Base-by-base conservation (phyloP, 2,797 vertebrate genomes). In the Ammospiza maritima region DNA sequence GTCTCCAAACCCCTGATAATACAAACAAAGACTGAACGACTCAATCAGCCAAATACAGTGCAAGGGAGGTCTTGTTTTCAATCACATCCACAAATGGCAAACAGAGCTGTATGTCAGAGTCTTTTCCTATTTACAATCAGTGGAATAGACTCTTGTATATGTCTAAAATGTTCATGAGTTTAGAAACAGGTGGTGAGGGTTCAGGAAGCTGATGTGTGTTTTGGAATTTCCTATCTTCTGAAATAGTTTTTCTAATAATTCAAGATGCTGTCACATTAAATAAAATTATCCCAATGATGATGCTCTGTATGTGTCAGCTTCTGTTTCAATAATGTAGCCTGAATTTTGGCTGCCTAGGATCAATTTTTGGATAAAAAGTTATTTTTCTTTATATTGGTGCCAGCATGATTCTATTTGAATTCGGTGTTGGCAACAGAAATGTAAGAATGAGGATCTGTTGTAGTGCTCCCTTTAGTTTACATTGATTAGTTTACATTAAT, bases 51-150 rank as follows among this genome's bases (percentile, higher is more conserved):
- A 91, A 78, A 78, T 72, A 32, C 73, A 84, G 36, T 57, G 77
- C 40, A 64, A 88, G n/a, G 34, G 44, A 91, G 58, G 18, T 78
- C 74, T 88, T 81, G 36, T 73, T 90, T 89, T 93, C 71, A 86
- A 5, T 76, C 53, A 79, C 0, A 3, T 45, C 83, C 42, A 44
- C 54, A 84, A 84, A 53, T 1, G 4, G 22, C 54, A 69, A 81
- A n/a, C 32, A 84, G 73, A 84, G 25, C 26, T 71, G 4, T 71
- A 5, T 79, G 64, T 74, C 86, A 90, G 77, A 82, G 74, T 79
- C 17, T 91, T 87, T 71, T 79, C 42, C 21, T 71, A 17, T 70
- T 86, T 79, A 23, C 38, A 71, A 23, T 45, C 66, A n/a, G 13
- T 53, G 1, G 0, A 82, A 79, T 61, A 76, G 34, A 54, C 42